Percentiles rank a stretch among this genome's conserved stretches.
Evolutionary conservation across 2,113 vertebrate genomes (phyloP).

Genomic region (Anhinga anhinga): DNA sequence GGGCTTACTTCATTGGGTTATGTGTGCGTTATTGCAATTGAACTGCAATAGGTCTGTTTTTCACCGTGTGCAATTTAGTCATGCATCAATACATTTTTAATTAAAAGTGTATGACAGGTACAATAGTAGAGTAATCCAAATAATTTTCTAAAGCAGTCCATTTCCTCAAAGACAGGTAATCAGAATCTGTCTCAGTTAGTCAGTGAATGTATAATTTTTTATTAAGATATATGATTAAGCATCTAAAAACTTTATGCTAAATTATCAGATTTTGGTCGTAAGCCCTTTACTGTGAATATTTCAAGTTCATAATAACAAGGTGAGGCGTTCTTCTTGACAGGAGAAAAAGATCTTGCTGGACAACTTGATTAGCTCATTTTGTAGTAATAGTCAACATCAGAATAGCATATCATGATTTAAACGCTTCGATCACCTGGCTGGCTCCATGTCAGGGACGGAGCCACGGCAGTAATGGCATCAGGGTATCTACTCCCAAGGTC

Average conservation of each 20-base stretch:
- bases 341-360: background rate
- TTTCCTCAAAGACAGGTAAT: constrained; percentile 65
- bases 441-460: background rate
- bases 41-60: constrained; percentile 69
- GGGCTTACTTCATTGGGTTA: constrained; percentile 51
- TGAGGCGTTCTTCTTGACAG: background rate
- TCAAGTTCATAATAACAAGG: background rate
- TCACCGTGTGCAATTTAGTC: constrained; percentile 64
- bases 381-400: background rate
- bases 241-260: constrained; percentile 39
- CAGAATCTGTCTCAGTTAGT: constrained; percentile 55
- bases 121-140: constrained; percentile 65
- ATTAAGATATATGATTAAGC: constrained; percentile 47
- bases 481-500: background rate
- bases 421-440: background rate
- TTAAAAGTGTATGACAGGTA: constrained; percentile 78
- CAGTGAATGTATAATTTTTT: constrained; percentile 26
- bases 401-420: background rate
- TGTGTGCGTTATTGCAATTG: constrained; percentile 44
- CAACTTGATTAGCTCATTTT: background rate
- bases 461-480: accelerated
- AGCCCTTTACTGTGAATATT: background rate
- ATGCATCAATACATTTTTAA: constrained; percentile 79
- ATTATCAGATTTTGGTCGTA: background rate
- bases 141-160: constrained; percentile 65